These are phyloP conservation scores for Trachops cirrhosus DNA, from an alignment of 2,797 vertebrate genomes.

Conservation along the genomic window DNA sequence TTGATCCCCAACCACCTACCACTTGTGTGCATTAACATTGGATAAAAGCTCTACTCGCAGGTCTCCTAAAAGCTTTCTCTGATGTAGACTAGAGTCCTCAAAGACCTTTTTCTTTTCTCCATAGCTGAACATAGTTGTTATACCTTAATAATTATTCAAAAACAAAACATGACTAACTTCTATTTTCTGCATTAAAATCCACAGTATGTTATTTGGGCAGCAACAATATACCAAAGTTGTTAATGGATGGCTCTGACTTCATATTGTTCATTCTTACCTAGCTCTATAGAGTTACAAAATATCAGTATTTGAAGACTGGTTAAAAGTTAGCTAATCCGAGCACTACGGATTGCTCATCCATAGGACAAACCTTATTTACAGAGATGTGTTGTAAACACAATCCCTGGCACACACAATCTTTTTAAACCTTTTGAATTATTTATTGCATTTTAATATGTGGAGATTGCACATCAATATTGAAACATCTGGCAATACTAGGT, in stretches of 20 bases:
- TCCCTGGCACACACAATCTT: not conserved
- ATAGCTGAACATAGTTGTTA: constrained; percentile 32
- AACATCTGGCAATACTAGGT: not conserved
- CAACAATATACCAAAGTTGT: not conserved
- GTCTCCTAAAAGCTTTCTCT: constrained; percentile 58
- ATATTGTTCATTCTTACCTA: not conserved
- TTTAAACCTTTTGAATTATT: not conserved
- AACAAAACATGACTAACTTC: not conserved
- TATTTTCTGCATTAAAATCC: not conserved
- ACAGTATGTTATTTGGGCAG: not conserved
- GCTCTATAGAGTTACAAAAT: not conserved
- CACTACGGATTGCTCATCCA: not conserved
- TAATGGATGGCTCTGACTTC: not conserved
- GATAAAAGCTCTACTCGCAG: constrained; percentile 44
- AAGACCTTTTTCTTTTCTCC: constrained; percentile 28
- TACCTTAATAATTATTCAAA: constrained; percentile 47
- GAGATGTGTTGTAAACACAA: not conserved
- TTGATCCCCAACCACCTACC: constrained; percentile 50
- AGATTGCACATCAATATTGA: not conserved
- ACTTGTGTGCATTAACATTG: constrained; percentile 58
- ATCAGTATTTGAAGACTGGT: not conserved
- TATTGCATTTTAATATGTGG: not conserved
- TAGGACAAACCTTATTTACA: not conserved
- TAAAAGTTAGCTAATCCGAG: not conserved
- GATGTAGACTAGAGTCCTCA: not conserved